These are phyloP conservation scores for Zophobas atratus DNA, from an alignment of 1,140 invertebrate species.

Conservation along the genomic window DNA sequence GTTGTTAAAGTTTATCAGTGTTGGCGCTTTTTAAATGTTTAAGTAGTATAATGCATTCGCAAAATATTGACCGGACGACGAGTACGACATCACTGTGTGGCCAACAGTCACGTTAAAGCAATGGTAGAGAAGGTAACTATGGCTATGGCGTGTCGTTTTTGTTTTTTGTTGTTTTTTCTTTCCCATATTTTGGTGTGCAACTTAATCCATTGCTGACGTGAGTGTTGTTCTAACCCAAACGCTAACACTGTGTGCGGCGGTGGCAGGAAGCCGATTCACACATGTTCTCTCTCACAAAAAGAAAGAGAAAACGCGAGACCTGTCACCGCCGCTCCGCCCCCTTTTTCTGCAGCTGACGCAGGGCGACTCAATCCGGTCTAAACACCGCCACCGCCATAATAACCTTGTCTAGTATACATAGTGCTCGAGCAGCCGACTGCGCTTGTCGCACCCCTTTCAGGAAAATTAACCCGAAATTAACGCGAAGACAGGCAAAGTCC, in stretches of 20 bases:
- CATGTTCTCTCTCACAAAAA: no score
- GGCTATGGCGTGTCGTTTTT: conserved; percentile 49
- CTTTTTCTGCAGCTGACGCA: conserved; percentile 21
- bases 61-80: conserved; percentile 38
- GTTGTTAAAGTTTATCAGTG: conserved; percentile 47
- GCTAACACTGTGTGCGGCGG: conserved; percentile 10
- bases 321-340: background rate
- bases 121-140: conserved; percentile 63
- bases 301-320: no score
- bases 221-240: conserved; percentile 59
- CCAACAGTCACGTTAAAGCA: conserved; percentile 65
- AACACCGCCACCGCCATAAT: conserved; percentile 6
- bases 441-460: background rate
- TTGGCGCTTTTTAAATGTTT: conserved; percentile 45
- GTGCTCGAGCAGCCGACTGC: background rate
- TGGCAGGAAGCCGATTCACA: no score
- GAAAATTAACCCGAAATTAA: no score
- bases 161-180: conserved; percentile 57
- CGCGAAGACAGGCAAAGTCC: no score
- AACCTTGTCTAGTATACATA: background rate
- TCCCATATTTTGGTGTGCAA: conserved; percentile 53
- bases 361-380: conserved; percentile 2
- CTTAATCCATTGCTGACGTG: conserved; percentile 66
- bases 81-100: conserved; percentile 24
- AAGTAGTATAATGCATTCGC: conserved; percentile 52